Percentiles rank a stretch among this genome's conserved stretches.
These are phyloP conservation scores for Paedocypris micromegethes DNA, from an alignment of 2,797 vertebrate species.

Conservation along the genomic window DNA sequence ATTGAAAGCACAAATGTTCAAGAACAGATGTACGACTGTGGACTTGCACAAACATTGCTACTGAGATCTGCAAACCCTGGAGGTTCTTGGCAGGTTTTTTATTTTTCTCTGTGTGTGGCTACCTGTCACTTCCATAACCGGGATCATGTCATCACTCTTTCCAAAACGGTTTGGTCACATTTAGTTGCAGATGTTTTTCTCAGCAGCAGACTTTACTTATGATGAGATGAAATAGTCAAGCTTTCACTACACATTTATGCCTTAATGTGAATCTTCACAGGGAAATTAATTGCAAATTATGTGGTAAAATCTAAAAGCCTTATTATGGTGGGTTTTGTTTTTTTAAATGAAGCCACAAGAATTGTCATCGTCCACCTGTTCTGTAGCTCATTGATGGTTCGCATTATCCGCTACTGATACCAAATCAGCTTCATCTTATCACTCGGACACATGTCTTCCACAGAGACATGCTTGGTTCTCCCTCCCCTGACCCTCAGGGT, in stretches of 20 bases:
- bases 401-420: slow-evolving; percentile 24
- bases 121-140: slow-evolving; percentile 27
- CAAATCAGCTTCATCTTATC: slow-evolving; percentile 46
- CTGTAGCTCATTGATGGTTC: slow-evolving; percentile 22
- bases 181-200: neutral
- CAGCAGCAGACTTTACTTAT: neutral
- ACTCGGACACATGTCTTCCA: slow-evolving; percentile 35
- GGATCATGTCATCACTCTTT: neutral
- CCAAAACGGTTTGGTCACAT: slow-evolving; percentile 15
- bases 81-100: slow-evolving; percentile 19
- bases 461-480: slow-evolving; percentile 39
- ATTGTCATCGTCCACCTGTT: slow-evolving; percentile 10
- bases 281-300: too few relatives aligned
- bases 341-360: neutral
- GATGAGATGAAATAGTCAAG: neutral
- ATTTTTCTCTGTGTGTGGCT: slow-evolving; percentile 5
- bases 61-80: neutral
- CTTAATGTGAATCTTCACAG: too few relatives aligned
- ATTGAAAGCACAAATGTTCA: neutral
- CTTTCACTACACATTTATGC: neutral
- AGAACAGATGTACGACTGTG: neutral
- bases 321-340: neutral
- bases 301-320: too few relatives aligned
- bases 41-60: slow-evolving; percentile 16
- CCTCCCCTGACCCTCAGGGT: slow-evolving; percentile 43